These are phyloP conservation scores for Allacma fusca DNA, from an alignment of 2,888 invertebrate genomes.

Conservation along the genomic window DNA sequence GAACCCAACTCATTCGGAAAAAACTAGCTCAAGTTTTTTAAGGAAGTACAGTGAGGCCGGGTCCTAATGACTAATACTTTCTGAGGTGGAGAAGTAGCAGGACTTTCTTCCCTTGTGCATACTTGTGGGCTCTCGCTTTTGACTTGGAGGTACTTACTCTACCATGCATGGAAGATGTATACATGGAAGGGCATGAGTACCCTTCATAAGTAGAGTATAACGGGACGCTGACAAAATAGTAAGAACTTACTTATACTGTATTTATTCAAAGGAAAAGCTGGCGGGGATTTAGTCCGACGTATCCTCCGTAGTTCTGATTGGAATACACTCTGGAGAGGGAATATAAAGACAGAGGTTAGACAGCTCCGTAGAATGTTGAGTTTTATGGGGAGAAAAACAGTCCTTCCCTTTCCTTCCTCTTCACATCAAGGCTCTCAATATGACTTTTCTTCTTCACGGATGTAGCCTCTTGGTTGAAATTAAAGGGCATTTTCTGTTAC, in stretches of 20 bases:
- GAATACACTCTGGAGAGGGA: conserved; percentile 21
- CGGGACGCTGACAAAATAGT: background rate
- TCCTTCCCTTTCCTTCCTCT: background rate
- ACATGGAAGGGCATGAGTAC: background rate
- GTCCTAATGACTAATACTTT: conserved; percentile 32
- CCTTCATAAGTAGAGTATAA: background rate
- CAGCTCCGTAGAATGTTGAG: background rate
- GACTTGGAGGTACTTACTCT: background rate
- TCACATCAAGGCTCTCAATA: background rate
- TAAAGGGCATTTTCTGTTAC: background rate
- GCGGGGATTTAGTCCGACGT: conserved; percentile 27
- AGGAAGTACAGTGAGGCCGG: background rate
- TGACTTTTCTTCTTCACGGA: conserved; percentile 19
- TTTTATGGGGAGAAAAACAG: conserved; percentile 10
- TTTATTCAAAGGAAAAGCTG: conserved; percentile 23
- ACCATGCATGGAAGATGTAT: too few species aligned
- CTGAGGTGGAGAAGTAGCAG: background rate
- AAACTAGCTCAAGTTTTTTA: conserved; percentile 22
- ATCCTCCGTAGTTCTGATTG: conserved; percentile 26
- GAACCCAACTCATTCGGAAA: background rate
- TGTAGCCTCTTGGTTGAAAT: conserved; percentile 11
- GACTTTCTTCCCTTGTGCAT: background rate
- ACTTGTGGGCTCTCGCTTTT: background rate
- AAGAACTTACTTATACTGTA: background rate
- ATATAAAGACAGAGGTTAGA: background rate